Base-by-base conservation (phyloP, 2,888 invertebrate genomes). In the Caenorhabditis japonica region DNA sequence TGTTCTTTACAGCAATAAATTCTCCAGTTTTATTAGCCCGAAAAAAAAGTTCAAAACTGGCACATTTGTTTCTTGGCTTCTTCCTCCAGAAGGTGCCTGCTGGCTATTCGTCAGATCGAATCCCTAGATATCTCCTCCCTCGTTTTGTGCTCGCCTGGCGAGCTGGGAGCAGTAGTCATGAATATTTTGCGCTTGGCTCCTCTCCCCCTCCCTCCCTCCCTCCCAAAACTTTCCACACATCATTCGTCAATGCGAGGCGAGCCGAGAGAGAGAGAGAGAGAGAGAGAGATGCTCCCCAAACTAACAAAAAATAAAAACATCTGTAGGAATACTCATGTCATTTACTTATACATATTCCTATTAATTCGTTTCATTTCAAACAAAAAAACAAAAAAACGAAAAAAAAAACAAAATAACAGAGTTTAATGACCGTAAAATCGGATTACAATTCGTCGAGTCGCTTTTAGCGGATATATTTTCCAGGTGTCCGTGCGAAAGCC, bases 171-270 rank as follows among this genome's bases (percentile, higher is more conserved):
- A n/a, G n/a, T 19, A 46, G 44, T 55, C 62, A 62, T 62, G 62
- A 62, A 62, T 62, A 62, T 62, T 62, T n/a, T n/a, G n/a, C n/a
- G n/a, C n/a, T n/a, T n/a, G n/a, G n/a, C 30, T 7, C 30, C 10
- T 5, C 30, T 10, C 30, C 4, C 44, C 19, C 43, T 25, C 30
- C 12, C 30, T 49, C 21, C 41, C 41, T 41, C 43, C 43, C 44
- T 46, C 46, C 58, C 51, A 49, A 60, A 60, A 43, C 46, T 56
- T 56, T 64, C 64, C 39, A 56, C 64, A 64, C 64, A 64, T 64
- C 64, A 64, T 64, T 64, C 64, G 64, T 64, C 64, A 56, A 56
- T 46, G 47, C 47, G 30, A 39, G n/a, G n/a, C n/a, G n/a, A n/a
- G n/a, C n/a, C n/a, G n/a, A n/a, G n/a, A n/a, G n/a, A n/a, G n/a